These are phyloP conservation scores for Chrysomallon squamiferum DNA, from an alignment of 1,140 invertebrate species.

Conservation along the genomic window DNA sequence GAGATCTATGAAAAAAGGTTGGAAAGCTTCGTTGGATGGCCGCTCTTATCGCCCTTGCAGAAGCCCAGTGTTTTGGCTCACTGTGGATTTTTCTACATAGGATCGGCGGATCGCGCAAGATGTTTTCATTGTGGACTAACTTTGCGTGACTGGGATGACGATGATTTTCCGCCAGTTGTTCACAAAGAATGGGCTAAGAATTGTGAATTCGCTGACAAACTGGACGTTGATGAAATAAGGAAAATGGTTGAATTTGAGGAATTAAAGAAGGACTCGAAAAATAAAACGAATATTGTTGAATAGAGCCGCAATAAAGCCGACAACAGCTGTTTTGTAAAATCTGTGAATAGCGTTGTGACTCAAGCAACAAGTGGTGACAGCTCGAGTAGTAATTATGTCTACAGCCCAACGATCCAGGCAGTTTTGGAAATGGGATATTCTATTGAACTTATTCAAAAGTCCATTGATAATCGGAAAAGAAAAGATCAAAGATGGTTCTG, in stretches of 20 bases:
- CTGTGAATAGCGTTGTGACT: too few species aligned
- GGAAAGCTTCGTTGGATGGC: not conserved
- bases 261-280: not conserved
- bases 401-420: too few species aligned
- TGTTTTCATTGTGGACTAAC: not conserved
- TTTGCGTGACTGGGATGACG: not conserved
- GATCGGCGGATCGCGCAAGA: not conserved
- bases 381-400: too few species aligned
- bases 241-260: not conserved
- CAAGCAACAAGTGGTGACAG: too few species aligned
- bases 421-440: too few species aligned
- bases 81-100: not conserved
- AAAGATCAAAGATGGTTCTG: too few species aligned
- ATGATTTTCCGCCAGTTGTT: not conserved
- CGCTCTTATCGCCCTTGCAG: not conserved
- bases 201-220: not conserved
- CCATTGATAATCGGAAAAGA: too few species aligned
- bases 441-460: too few species aligned
- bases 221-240: not conserved
- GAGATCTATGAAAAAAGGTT: not conserved
- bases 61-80: not conserved
- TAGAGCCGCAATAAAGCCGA: too few species aligned
- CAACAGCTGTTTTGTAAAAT: too few species aligned
- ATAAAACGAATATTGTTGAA: too few species aligned
- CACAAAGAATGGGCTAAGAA: not conserved